Evolutionary conservation across 1,140 invertebrate genomes (phyloP).

Genomic region (Teleopsis dalmanni): DNA sequence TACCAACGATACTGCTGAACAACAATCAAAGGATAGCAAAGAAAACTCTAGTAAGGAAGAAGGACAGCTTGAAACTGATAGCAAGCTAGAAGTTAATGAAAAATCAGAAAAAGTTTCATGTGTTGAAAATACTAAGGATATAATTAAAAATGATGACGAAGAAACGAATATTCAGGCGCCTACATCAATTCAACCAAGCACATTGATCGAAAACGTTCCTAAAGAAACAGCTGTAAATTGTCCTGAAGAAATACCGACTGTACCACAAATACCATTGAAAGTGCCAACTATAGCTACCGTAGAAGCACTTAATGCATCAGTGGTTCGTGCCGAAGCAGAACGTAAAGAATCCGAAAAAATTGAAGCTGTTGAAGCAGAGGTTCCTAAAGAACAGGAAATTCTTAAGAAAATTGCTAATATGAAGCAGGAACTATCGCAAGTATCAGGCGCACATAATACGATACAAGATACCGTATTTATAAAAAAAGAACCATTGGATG

Average conservation of each 20-base stretch:
- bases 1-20: constrained; percentile 42
- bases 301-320: constrained; percentile 36
- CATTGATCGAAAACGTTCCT: constrained; percentile 8
- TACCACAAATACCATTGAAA: constrained; percentile 24
- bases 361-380: constrained; percentile 19
- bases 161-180: constrained; percentile 41
- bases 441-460: constrained; percentile 21
- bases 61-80: constrained; percentile 25
- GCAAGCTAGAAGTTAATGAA: constrained; percentile 25
- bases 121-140: constrained; percentile 37
- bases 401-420: constrained; percentile 40
- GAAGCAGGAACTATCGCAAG: constrained; percentile 30
- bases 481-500: constrained; percentile 44
- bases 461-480: constrained; percentile 29
- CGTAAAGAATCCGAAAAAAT: constrained; percentile 28
- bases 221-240: constrained; percentile 1
- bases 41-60: constrained; percentile 20
- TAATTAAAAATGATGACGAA: constrained; percentile 42
- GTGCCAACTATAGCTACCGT: constrained; percentile 38
- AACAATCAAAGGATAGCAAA: constrained; percentile 6
- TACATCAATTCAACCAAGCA: constrained; percentile 17
- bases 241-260: neutral
- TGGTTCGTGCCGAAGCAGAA: constrained; percentile 19
- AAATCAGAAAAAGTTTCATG: constrained; percentile 25
- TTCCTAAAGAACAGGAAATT: constrained; percentile 35